Evolutionary conservation across 23 tunicate genomes (phyloP).

Genomic region (Styela clava): DNA sequence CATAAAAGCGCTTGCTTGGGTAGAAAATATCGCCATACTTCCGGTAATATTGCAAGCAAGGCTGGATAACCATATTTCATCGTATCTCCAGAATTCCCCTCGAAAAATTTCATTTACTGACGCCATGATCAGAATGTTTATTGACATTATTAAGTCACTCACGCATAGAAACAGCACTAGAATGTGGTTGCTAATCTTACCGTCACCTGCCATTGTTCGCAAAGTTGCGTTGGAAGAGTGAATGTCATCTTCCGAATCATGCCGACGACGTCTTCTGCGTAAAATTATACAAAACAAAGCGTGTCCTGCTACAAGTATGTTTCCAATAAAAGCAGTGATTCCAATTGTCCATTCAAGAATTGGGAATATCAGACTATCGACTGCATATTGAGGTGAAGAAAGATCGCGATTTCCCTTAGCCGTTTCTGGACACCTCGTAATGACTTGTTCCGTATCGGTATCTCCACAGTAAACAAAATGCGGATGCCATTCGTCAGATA

Average conservation of each 20-base stretch:
- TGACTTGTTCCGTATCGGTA: not conserved
- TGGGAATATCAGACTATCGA: not conserved
- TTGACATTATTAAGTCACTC: constrained; percentile 4
- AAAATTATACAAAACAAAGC: not conserved
- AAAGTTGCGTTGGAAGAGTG: constrained; percentile 1
- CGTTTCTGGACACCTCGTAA: constrained; percentile 13
- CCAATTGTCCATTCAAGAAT: constrained; percentile 17
- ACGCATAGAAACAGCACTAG: constrained; percentile 18
- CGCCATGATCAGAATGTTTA: constrained; percentile 27
- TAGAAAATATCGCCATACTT: constrained; percentile 10
- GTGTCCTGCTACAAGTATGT: constrained; percentile 5
- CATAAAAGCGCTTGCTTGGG: constrained; percentile 28
- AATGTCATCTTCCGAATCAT: not conserved
- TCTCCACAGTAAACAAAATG: constrained; percentile 32
- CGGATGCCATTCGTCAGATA: constrained; percentile 22
- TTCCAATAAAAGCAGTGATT: constrained; percentile 5
- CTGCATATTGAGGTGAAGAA: constrained; percentile 17
- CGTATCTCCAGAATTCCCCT: constrained; percentile 20
- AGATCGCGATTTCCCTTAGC: not conserved
- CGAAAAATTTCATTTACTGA: constrained; percentile 8
- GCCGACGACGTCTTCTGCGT: not conserved
- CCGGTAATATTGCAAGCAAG: constrained; percentile 4
- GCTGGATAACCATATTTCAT: constrained; percentile 24
- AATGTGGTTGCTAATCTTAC: constrained; percentile 21
- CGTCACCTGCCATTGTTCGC: not conserved